These are phyloP conservation scores for Lagopus muta DNA, from an alignment of 2,113 vertebrate species.

Conservation along the genomic window DNA sequence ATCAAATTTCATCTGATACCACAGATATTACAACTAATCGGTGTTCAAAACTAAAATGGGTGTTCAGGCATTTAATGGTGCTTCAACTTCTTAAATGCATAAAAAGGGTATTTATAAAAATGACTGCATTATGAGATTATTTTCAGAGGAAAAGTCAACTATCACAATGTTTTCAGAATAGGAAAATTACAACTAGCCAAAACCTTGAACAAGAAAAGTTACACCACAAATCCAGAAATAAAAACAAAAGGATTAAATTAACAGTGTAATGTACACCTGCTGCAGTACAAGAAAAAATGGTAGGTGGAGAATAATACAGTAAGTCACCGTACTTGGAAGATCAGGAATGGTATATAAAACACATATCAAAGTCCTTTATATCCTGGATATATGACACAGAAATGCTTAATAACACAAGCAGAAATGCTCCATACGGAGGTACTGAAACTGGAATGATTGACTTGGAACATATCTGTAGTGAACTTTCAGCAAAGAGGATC, in stretches of 20 bases:
- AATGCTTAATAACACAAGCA: background rate
- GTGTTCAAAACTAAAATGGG: slow-evolving; percentile 55
- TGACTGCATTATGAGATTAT: background rate
- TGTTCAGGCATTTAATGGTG: slow-evolving; percentile 35
- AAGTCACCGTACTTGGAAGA: background rate
- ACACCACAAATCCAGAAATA: slow-evolving; percentile 33
- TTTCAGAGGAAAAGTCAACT: slow-evolving; percentile 39
- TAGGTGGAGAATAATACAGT: background rate
- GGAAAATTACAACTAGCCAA: slow-evolving; percentile 5
- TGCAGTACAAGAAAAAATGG: background rate
- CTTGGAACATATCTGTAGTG: background rate
- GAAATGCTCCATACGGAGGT: background rate
- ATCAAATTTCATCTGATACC: background rate
- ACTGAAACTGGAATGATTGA: background rate
- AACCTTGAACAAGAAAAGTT: slow-evolving; percentile 20
- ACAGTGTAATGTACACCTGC: background rate
- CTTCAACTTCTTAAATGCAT: slow-evolving; percentile 50
- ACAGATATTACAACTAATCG: slow-evolving; percentile 34
- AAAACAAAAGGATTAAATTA: slow-evolving; percentile 9
- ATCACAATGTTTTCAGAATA: slow-evolving; percentile 27
- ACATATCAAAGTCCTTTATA: background rate
- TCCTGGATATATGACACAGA: background rate
- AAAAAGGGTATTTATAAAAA: background rate
- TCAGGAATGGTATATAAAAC: background rate
- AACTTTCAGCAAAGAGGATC: background rate